phyloP scores from a whole-genome alignment of 2,888 invertebrate genomes.

The Lasioglossum leucozonium region DNA sequence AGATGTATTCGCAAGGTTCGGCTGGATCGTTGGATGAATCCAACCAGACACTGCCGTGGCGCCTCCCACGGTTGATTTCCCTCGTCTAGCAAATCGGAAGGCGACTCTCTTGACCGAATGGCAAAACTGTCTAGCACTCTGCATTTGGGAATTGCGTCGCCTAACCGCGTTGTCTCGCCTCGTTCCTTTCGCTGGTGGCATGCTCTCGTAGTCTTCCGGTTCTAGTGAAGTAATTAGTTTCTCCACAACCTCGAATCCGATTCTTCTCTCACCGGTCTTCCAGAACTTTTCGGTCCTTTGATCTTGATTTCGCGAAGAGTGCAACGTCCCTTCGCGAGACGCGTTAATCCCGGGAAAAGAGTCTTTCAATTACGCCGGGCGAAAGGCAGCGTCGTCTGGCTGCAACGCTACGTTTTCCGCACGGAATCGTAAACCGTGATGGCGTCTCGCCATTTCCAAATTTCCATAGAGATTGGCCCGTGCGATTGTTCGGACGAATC shows the following conservation, averaged over 20 bases:
- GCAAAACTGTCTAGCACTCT: constrained; percentile 34
- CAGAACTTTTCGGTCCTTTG: background rate
- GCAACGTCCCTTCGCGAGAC: too few relatives aligned
- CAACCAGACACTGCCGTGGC: constrained; percentile 17
- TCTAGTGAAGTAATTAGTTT: constrained; percentile 7
- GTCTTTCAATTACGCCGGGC: constrained; percentile 42
- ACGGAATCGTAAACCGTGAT: constrained; percentile 8
- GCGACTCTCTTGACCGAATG: constrained; percentile 24
- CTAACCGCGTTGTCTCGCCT: background rate
- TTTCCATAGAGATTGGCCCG: constrained; percentile 23
- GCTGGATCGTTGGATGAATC: background rate
- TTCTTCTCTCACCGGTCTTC: background rate
- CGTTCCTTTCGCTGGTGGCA: background rate
- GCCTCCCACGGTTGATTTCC: constrained; percentile 41
- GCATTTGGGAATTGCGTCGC: constrained; percentile 27
- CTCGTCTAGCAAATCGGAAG: constrained; percentile 23
- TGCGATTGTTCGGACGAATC: background rate
- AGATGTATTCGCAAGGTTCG: background rate
- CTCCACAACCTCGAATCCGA: background rate
- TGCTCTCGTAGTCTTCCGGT: background rate
- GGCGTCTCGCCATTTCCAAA: constrained; percentile 15
- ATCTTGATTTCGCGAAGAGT: constrained; percentile 4
- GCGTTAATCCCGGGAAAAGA: constrained; percentile 10
- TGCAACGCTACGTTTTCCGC: constrained; percentile 10
- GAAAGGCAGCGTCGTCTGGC: constrained; percentile 11